A percentile compares a stretch with the other conserved stretches of the same genome.
These are phyloP conservation scores for Vanacampus margaritifer DNA, from an alignment of 2,113 vertebrate genomes.

Conservation along the genomic window DNA sequence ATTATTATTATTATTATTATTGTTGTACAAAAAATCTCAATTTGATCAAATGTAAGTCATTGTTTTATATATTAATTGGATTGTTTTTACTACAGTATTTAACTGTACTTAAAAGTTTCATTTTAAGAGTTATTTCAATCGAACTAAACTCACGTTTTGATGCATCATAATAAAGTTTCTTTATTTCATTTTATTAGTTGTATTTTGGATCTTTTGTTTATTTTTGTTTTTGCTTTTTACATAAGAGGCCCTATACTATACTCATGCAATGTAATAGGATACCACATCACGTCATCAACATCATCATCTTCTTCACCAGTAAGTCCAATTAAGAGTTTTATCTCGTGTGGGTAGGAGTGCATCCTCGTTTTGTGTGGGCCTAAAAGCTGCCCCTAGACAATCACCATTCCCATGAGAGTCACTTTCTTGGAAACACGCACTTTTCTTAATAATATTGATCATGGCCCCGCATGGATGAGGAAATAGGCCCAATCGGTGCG, in stretches of 20 bases:
- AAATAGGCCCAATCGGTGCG: neutral
- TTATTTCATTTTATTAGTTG: neutral
- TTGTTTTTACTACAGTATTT: too few species aligned
- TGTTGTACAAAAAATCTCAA: too few species aligned
- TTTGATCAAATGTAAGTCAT: too few species aligned
- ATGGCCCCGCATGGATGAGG: constrained; percentile 12
- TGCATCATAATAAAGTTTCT: too few species aligned
- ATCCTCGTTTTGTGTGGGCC: constrained; percentile 2
- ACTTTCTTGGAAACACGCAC: constrained; percentile 18
- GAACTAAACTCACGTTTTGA: too few species aligned
- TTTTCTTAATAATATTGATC: constrained; percentile 8
- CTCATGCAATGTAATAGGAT: neutral
- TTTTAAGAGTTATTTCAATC: too few species aligned
- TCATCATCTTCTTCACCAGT: constrained; percentile 1
- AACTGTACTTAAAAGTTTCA: too few species aligned
- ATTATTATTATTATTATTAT: too few species aligned
- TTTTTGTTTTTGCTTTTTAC: neutral
- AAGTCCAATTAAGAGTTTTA: constrained; percentile 36
- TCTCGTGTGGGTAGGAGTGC: constrained; percentile 33
- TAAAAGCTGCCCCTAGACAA: constrained; percentile 2
- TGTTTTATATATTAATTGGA: too few species aligned
- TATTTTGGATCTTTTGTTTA: neutral
- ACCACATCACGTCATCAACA: neutral
- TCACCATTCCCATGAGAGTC: neutral
- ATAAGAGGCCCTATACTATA: neutral